Conservation (phyloP, 1,140 invertebrate genomes). For the Drosophila mojavensis region DNA sequence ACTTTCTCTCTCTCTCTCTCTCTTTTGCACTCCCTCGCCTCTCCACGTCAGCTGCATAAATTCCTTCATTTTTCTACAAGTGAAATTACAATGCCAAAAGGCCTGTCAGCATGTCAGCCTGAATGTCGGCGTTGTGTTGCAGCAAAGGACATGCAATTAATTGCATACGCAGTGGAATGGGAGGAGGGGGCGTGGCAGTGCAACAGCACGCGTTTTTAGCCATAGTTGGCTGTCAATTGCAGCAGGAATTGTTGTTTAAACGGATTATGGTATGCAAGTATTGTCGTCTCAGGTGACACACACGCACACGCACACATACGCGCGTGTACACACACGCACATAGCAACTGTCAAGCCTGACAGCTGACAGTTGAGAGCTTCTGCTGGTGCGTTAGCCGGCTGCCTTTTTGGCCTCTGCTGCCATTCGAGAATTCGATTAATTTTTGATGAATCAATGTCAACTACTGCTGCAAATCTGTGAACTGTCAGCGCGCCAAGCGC, state of each 20-base stretch:
- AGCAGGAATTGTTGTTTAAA: constrained; percentile 68
- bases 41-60: constrained; percentile 18
- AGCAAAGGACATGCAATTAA: constrained; percentile 59
- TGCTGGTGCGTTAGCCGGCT: constrained; percentile 17
- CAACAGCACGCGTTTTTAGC: neutral
- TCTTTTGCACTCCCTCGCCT: constrained; percentile 3
- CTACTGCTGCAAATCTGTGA: constrained; percentile 78
- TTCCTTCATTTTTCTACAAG: constrained; percentile 42
- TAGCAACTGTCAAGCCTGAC: constrained; percentile 40
- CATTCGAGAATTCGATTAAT: constrained; percentile 74
- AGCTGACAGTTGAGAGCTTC: constrained; percentile 56
- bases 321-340: neutral
- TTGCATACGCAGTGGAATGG: constrained; percentile 37
- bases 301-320: neutral
- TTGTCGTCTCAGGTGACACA: constrained; percentile 31
- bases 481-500: constrained; percentile 53
- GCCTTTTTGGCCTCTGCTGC: constrained; percentile 2
- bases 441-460: constrained; percentile 82
- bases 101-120: constrained; percentile 52
- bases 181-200: no score
- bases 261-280: constrained; percentile 51
- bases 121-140: constrained; percentile 10
- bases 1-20: constrained; percentile 9
- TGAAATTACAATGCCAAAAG: constrained; percentile 41
- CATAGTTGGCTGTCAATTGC: constrained; percentile 45